Percentiles rank a stretch among this genome's conserved stretches.
Evolutionary conservation across 2,888 invertebrate species (phyloP).

Genomic region (Antitype chi): DNA sequence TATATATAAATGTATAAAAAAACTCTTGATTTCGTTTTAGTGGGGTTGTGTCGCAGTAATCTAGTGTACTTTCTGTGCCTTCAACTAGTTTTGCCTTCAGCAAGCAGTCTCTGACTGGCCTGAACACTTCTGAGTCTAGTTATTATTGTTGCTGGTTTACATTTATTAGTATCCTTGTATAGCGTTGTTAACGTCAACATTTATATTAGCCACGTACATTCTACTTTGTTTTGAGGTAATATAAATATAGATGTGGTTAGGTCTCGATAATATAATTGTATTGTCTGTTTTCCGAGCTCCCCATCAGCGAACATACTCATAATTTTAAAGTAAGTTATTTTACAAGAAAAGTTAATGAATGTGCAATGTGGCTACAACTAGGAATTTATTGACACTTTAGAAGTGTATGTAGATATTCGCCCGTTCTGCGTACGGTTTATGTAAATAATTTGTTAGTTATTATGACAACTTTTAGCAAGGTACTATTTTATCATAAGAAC

Average conservation of each 20-base stretch:
- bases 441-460: conserved; percentile 81
- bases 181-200: conserved; percentile 60
- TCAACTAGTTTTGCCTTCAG: conserved; percentile 83
- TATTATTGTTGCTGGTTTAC: conserved; percentile 73
- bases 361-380: conserved; percentile 85
- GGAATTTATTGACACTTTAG: conserved; percentile 79
- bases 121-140: conserved; percentile 70
- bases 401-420: conserved; percentile 85
- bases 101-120: conserved; percentile 76
- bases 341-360: conserved; percentile 75
- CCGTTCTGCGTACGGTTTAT: conserved; percentile 79
- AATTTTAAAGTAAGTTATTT: conserved; percentile 75
- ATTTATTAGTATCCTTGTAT: conserved; percentile 61
- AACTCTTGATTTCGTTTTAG: conserved; percentile 70
- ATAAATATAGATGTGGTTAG: conserved; percentile 65
- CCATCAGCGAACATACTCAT: conserved; percentile 79
- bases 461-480: conserved; percentile 75
- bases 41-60: conserved; percentile 82
- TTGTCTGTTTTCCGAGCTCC: conserved; percentile 61
- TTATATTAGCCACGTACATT: conserved; percentile 65
- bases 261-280: conserved; percentile 59
- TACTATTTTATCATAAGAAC: conserved; percentile 77
- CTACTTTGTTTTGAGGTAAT: conserved; percentile 64
- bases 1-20: conserved; percentile 60
- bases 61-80: conserved; percentile 86